Evolutionary conservation across 2,888 invertebrate genomes (phyloP), one percentile per base, ranked within the genome.

Genomic region (Nudaria mundana): DNA sequence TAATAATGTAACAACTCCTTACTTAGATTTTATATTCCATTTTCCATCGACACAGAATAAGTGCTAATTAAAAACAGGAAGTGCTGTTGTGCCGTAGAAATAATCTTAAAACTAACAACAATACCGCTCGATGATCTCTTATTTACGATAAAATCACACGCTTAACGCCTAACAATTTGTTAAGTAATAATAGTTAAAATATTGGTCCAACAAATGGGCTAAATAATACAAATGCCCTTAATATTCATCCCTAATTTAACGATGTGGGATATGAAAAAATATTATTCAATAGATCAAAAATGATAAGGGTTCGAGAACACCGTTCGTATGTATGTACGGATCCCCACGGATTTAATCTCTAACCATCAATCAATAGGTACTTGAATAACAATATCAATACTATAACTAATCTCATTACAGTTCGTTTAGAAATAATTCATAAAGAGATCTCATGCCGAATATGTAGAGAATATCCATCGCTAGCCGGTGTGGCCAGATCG

Each of bases 191-290:
- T 87, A 87, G 86, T 87, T 85, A 87, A 88, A 88, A 88, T 88
- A 88, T 88, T 88, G 88, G 88, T 88, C 88, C 88, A 88, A 88
- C 88, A 88, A 87, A 88, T 88, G 88, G 88, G 88, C 88, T 87
- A 87, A 88, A 88, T 88, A 88, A 88, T 88, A 88, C 88, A 86
- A 86, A 87, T 83, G 87, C 88, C 88, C 88, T 83, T 83, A 88
- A 86, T 88, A 87, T 86, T 85, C 87, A 86, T 87, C 87, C 88
- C 87, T 85, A 84, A 86, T 85, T 86, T 83, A 87, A 88, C 87
- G 85, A 86, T 73, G 77, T 76, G 88, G 88, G 88, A 88, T 85
- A 84, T 87, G 88, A 86, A 87, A 86, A 87, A 85, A 85, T 87
- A 86, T 86, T 86, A 86, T 86, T 86, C 80, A 87, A 86, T 87